These are phyloP conservation scores for Synaphobranchus kaupii DNA, from an alignment of 2,797 vertebrate species.

Conservation along the genomic window DNA sequence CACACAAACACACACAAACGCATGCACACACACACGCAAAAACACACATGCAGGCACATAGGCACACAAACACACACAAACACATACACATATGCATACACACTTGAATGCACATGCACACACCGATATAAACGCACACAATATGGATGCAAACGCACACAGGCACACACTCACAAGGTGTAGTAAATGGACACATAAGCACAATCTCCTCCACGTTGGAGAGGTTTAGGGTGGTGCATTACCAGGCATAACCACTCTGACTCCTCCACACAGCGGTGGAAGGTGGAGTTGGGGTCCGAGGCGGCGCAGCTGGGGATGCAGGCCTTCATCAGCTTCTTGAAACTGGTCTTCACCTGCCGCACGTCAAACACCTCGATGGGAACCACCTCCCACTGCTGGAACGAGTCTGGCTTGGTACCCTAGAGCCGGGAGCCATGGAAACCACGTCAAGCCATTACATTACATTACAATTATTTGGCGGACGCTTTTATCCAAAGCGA, in stretches of 20 bases:
- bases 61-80: neutral
- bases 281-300: slow-evolving; percentile 66
- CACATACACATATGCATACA: neutral
- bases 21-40: neutral
- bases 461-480: too few relatives aligned
- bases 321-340: slow-evolving; percentile 96
- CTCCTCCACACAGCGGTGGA: slow-evolving; percentile 88
- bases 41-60: neutral
- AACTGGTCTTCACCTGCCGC: slow-evolving; percentile 94
- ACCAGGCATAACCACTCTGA: slow-evolving; percentile 96
- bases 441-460: too few relatives aligned
- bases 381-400: slow-evolving; percentile 96
- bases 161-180: slow-evolving; percentile 5
- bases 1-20: neutral
- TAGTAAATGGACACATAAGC: neutral
- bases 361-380: slow-evolving; percentile 94
- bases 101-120: neutral
- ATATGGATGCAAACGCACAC: neutral
- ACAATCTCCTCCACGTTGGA: neutral
- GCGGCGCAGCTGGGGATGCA: slow-evolving; percentile 80
- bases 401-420: slow-evolving; percentile 91
- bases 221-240: neutral
- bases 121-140: slow-evolving; percentile 22
- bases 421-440: slow-evolving; percentile 52
- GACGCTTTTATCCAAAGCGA: too few relatives aligned